Base-by-base conservation (phyloP, 2,797 vertebrate species). In the Ambastaia sidthimunki region DNA sequence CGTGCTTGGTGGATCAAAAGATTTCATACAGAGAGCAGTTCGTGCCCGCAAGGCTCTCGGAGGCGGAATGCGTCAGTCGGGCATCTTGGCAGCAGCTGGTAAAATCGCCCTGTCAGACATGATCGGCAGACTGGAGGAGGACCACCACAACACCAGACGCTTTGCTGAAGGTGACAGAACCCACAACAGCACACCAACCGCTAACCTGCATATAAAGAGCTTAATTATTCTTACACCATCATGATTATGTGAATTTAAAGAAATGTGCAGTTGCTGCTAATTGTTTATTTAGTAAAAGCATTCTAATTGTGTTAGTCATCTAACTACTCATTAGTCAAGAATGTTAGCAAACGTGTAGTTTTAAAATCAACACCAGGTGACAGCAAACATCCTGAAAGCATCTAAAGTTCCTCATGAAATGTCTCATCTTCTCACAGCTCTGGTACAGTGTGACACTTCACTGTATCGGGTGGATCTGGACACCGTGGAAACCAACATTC, bases 61-160 rank as follows among this genome's bases (percentile, higher is more conserved):
- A 0, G 93, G 96, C 0, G 95, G 94, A 9, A 92, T 95, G 93
- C 83, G 92, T 15, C 96, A 96, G 88, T 88, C 85, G 0, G 95
- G 95, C 0, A 87, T 96, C 15, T 83, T 97, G 74, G 96, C 95
- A 0, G 95, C 94, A 0, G 93, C 95, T 3, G 96, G 95, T 28
- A 89, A 82, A 48, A 18, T 95, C 0, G 91, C 95, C 31, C 86
- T 97, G 78, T 88, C 87, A 4, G 90, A 82, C 0, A 90, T 92
- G 0, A 87, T 90, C 10, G 78, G 19, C 2, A 90, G 85, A 0
- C 85, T 97, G 81, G 76, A 52, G 65, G 90, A 92, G 44, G 97
- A 97, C 90, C 97, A 97, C 0, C 3, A 9, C 63, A 94, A 95
- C 0, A 89, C 94, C 73, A 91, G 77, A 80, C 83, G 44, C 2